phyloP scores from a whole-genome alignment of 2,888 invertebrate genomes.

The Entomobrya proxima region DNA sequence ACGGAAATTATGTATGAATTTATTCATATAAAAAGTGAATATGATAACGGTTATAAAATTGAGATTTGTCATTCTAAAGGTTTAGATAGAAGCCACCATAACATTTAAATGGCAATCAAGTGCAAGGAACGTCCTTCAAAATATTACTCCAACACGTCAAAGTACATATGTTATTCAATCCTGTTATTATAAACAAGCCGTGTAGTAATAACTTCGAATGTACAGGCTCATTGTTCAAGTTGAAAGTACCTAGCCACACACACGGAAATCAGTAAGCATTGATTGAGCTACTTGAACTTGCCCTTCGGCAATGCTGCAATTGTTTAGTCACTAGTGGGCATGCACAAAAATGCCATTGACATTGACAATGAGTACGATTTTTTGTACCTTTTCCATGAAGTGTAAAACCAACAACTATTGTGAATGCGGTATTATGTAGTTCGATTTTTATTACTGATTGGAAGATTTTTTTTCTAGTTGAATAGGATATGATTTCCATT shows the following conservation, averaged over 20 bases:
- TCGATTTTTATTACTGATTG: too few species aligned
- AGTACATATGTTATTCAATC: constrained; percentile 24
- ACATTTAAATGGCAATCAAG: neutral
- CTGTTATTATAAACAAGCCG: neutral
- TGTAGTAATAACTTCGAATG: too few species aligned
- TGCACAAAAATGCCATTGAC: neutral
- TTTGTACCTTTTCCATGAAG: neutral
- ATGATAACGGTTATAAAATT: too few species aligned
- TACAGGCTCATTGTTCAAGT: neutral
- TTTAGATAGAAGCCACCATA: neutral
- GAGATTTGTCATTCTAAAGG: too few species aligned
- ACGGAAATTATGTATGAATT: neutral
- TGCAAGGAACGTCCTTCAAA: constrained; percentile 53
- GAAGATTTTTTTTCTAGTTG: too few species aligned
- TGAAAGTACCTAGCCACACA: neutral
- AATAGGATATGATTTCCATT: too few species aligned
- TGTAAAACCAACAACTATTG: neutral
- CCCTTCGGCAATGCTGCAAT: neutral
- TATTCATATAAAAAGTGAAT: neutral
- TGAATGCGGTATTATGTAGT: too few species aligned
- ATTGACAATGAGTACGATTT: constrained; percentile 10
- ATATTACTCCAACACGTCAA: constrained; percentile 27
- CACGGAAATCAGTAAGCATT: constrained; percentile 14
- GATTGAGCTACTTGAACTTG: constrained; percentile 1
- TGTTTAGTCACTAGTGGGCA: neutral